These are phyloP conservation scores for Lasioglossum malachurum DNA, from an alignment of 2,888 invertebrate genomes.

Conservation along the genomic window DNA sequence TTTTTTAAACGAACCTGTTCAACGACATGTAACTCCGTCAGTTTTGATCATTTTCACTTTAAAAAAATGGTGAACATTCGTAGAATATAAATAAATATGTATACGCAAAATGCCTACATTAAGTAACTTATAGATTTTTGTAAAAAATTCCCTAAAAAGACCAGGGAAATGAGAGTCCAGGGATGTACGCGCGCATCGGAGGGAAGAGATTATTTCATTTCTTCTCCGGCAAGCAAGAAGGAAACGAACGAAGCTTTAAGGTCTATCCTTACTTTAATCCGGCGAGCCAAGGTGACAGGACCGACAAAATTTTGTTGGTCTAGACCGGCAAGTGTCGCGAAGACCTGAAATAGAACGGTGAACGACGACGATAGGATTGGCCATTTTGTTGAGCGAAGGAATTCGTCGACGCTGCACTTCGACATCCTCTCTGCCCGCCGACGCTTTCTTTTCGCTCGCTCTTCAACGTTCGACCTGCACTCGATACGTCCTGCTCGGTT, in stretches of 20 bases:
- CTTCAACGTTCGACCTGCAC: constrained; percentile 57
- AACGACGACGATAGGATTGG: constrained; percentile 75
- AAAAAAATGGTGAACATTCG: too few relatives aligned
- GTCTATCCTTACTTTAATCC: constrained; percentile 70
- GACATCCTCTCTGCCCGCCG: constrained; percentile 73
- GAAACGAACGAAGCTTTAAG: constrained; percentile 68
- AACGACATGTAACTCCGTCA: too few relatives aligned
- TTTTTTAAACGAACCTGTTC: too few relatives aligned
- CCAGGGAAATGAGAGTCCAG: too few relatives aligned
- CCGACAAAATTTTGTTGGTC: constrained; percentile 72
- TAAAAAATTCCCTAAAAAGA: too few relatives aligned
- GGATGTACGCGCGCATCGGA: neutral
- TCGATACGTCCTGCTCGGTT: constrained; percentile 59
- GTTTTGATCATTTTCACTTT: too few relatives aligned
- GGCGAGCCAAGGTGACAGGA: constrained; percentile 58
- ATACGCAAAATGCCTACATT: too few relatives aligned
- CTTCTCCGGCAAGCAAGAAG: neutral
- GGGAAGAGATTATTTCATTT: neutral
- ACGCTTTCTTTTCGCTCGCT: constrained; percentile 61
- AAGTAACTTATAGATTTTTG: too few relatives aligned
- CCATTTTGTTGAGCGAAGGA: constrained; percentile 79
- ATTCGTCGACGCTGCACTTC: constrained; percentile 82
- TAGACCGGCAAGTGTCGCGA: constrained; percentile 71
- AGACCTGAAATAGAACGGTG: constrained; percentile 73
- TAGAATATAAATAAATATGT: too few relatives aligned